Evolutionary conservation across 2,888 invertebrate genomes (phyloP).

Genomic region (Drosophila austrosaltans): DNA sequence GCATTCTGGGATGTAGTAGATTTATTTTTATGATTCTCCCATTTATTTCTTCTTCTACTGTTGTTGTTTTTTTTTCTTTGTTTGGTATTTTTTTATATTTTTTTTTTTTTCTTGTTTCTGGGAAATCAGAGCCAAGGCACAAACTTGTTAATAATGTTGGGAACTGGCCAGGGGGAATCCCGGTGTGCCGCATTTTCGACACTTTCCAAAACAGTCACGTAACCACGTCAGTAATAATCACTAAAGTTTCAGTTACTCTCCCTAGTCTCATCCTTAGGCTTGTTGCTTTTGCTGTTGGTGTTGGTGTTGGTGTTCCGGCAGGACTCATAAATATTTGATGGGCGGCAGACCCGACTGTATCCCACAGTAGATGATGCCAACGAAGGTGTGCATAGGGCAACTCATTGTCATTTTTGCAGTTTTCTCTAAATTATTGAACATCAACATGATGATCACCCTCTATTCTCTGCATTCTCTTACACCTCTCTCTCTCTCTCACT

Average conservation of each 20-base stretch:
- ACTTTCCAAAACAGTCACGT: conserved; percentile 83
- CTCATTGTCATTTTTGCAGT: conserved; percentile 47
- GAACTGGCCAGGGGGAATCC: conserved; percentile 25
- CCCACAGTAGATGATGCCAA: conserved; percentile 46
- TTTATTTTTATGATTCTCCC: conserved; percentile 69
- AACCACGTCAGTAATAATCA: conserved; percentile 83
- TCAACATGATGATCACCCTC: conserved; percentile 45
- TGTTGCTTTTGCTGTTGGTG: neutral
- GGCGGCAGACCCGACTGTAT: conserved; percentile 29
- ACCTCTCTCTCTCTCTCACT: neutral
- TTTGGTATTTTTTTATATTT: neutral
- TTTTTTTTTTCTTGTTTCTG: neutral
- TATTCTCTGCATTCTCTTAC: conserved; percentile 32
- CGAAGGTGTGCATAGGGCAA: conserved; percentile 37
- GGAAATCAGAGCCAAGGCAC: conserved; percentile 69
- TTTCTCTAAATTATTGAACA: conserved; percentile 79
- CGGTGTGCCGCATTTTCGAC: conserved; percentile 80
- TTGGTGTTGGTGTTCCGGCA: conserved; percentile 44
- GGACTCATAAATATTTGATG: conserved; percentile 71
- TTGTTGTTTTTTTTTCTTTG: neutral
- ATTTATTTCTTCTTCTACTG: conserved; percentile 8
- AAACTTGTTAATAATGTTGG: conserved; percentile 68
- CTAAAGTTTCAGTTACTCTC: conserved; percentile 79
- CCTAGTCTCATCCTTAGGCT: neutral
- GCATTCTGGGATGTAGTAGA: conserved; percentile 47